Base-by-base conservation (phyloP, 2,113 vertebrate genomes). In the Percina caprodes region DNA sequence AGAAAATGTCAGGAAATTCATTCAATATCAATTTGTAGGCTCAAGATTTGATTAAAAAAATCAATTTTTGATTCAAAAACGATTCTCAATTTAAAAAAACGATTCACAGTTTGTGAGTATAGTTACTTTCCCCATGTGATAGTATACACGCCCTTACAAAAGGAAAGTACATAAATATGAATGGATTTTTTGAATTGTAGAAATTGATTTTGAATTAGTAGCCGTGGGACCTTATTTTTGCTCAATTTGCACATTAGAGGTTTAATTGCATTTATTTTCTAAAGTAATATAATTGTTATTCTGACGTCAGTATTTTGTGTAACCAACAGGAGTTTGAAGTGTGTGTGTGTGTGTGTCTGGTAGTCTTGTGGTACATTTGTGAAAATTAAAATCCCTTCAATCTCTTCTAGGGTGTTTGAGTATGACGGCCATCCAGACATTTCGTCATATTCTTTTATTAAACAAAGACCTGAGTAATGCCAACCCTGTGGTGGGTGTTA, bases 401-500 rank as follows among this genome's bases (percentile, higher is more conserved):
- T 70, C 56, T 72, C 45, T 9, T 52, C 8, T 4, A 35, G 23
- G 23, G 0, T 8, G 18, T 74, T 49, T 74, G 3, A 62, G 67
- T 13, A 3, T 14, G 18, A 45, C 24, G 15, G 3, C n/a, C 48
- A 77, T 68, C 14, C 65, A 69, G 58, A 39, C 13, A 39, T 49
- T 23, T 0, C 26, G 42, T 69, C 19, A 23, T 82, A 71, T 75
- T 48, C 18, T 8, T 59, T 60, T 30, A 3, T 42, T 54, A 76
- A 78, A 49, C 6, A 60, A 77, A 59, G 15, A 79, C 51, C 21
- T 23, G 30, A 42, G 16, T 0, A 55, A 79, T 52, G 42, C 33
- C 55, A 42, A 15, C 67, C 7, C 4, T 18, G 10, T 54, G 35
- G 10, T 54, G 35, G 52, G 35, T 26, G 56, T 58, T 52, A 63